A percentile compares a stretch with the other conserved stretches of the same genome.
These are phyloP conservation scores for Physeter macrocephalus DNA, from an alignment of 2,113 vertebrate genomes.

Conservation along the genomic window DNA sequence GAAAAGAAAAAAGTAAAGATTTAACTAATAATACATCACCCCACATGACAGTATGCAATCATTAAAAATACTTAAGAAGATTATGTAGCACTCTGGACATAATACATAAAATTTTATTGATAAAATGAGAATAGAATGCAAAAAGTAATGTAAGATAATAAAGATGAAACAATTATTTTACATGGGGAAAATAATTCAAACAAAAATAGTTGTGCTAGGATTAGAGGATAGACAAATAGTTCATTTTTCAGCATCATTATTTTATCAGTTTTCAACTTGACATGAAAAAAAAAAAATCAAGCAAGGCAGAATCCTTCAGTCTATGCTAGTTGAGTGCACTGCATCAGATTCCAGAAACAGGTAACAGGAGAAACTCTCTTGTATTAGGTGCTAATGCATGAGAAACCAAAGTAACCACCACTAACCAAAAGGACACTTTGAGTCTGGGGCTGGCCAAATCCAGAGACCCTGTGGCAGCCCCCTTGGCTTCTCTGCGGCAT, in stretches of 20 bases:
- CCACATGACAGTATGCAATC: not conserved
- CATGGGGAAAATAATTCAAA: not conserved
- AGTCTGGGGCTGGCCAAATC: not conserved
- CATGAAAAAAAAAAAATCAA: not conserved
- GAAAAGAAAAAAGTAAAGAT: not conserved
- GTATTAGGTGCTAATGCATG: not conserved
- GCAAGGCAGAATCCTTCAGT: not conserved
- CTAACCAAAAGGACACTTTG: not conserved
- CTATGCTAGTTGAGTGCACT: not conserved
- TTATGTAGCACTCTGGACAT: not conserved
- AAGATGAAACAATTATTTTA: not conserved
- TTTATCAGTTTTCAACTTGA: not conserved
- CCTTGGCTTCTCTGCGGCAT: not conserved
- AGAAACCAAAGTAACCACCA: not conserved
- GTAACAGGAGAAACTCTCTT: not conserved
- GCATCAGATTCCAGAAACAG: not conserved
- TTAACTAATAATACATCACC: not conserved
- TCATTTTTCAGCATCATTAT: not conserved
- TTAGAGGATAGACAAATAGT: not conserved
- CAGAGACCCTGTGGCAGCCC: not conserved
- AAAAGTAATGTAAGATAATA: not conserved
- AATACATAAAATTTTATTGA: not conserved
- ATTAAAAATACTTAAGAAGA: not conserved
- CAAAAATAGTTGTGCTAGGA: not conserved
- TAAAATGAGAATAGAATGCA: not conserved